Percentiles rank a stretch among this genome's conserved stretches.
These are phyloP conservation scores for Lottia gigantea DNA, from an alignment of 2,888 invertebrate species.

Conservation along the genomic window DNA sequence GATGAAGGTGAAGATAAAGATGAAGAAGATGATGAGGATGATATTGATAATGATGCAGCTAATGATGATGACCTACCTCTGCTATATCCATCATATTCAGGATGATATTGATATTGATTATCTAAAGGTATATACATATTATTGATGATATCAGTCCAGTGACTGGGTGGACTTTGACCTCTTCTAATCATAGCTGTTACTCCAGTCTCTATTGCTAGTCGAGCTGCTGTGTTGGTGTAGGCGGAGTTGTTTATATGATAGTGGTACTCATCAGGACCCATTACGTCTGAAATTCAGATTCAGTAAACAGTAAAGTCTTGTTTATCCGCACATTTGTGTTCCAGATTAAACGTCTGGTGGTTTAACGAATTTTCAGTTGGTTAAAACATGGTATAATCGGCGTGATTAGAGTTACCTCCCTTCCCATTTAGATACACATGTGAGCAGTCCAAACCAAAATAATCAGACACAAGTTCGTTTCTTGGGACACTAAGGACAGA, in stretches of 20 bases:
- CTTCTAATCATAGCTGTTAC: conserved; percentile 29
- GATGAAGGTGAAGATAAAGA: no score
- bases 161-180: conserved; percentile 27
- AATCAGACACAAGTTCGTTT: no score
- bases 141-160: conserved; percentile 40
- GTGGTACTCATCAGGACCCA: conserved; percentile 65
- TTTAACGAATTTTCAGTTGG: no score
- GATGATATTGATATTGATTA: conserved; percentile 58
- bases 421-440: no score
- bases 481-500: no score
- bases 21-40: conserved; percentile 61
- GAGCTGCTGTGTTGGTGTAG: conserved; percentile 61
- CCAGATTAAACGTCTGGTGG: no score
- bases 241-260: conserved; percentile 61
- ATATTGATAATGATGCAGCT: conserved; percentile 48
- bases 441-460: no score
- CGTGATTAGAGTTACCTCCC: no score
- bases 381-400: no score
- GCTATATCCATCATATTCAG: conserved; percentile 67
- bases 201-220: conserved; percentile 42
- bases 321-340: no score
- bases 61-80: conserved; percentile 29
- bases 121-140: conserved; percentile 64
- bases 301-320: no score
- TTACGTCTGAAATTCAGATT: conserved; percentile 50